These are phyloP conservation scores for Corvus moneduloides DNA, from an alignment of 2,113 vertebrate genomes.

Conservation along the genomic window DNA sequence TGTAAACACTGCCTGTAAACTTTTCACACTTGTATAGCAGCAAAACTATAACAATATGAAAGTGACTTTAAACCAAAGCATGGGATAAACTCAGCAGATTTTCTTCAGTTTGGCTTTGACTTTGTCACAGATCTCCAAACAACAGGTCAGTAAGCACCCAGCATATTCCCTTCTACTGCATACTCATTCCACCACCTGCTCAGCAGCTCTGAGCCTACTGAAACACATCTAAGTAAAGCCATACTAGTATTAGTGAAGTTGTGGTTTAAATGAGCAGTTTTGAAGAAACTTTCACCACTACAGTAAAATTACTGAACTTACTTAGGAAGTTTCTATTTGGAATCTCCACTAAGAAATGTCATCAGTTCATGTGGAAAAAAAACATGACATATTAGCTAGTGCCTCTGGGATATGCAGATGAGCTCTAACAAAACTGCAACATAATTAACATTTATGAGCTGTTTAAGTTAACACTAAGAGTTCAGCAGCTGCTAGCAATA, in stretches of 20 bases:
- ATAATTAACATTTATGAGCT: constrained; percentile 56
- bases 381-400: not conserved
- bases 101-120: not conserved
- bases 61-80: not conserved
- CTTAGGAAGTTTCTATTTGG: not conserved
- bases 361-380: not conserved
- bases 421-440: constrained; percentile 20
- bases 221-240: not conserved
- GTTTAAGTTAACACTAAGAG: constrained; percentile 23
- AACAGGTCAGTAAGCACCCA: not conserved
- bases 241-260: not conserved
- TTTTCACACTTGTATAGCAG: not conserved
- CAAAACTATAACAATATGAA: not conserved
- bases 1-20: not conserved
- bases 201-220: not conserved
- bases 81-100: fast-evolving
- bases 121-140: not conserved
- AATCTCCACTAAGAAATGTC: not conserved
- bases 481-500: constrained; percentile 49
- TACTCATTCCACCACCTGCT: not conserved
- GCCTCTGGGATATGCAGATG: constrained; percentile 11
- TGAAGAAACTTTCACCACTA: not conserved
- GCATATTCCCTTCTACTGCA: not conserved
- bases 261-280: not conserved
- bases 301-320: not conserved